Evolutionary conservation across 2,888 invertebrate genomes (phyloP), one percentile per base, ranked within the genome.

Genomic region (Chrysolina americana): DNA sequence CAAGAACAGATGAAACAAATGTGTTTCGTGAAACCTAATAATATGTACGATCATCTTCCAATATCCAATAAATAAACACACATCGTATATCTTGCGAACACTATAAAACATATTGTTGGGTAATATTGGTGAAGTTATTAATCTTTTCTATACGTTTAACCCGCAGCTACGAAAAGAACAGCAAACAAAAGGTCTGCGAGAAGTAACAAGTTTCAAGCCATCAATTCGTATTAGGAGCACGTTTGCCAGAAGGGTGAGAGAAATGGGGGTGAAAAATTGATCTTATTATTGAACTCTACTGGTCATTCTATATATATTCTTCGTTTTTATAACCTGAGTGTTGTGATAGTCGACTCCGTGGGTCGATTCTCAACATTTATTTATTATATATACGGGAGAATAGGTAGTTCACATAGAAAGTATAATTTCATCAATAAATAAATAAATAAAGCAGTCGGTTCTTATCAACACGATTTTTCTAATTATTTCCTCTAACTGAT

Each of bases 161-260:
- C 71, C 71, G 72, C 64, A 74, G 68, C 72, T 70, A 68, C 41
- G 62, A 50, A 71, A 62, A 69, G 70, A 74, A 74, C 62, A 62
- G 74, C 75, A 74, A 76, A 78, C 76, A 78, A 76, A 76, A 50
- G 75, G 71, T 53, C 73, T 56, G 59, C 19, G 68, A 74, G 75
- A 71, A 75, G 77, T 77, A 77, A 76, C 76, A 78, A 79, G 79
- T 74, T 76, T 76, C 74, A 41, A 70, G 77, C 74, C 77, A 81
- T 81, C 81, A 80, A 81, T 81, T 81, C 77, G 80, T 79, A 81
- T 79, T 79, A 78, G 75, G 66, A 74, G 71, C 81, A 81, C 80
- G 81, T 80, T 74, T 74, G 68, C 64, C 74, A 72, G 70, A 68
- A 78, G 79, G 75, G 80, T 70, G 77, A 73, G 74, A 75, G 75